These are phyloP conservation scores for Danio rerio DNA, from an alignment of 2,113 vertebrate species.

Conservation along the genomic window DNA sequence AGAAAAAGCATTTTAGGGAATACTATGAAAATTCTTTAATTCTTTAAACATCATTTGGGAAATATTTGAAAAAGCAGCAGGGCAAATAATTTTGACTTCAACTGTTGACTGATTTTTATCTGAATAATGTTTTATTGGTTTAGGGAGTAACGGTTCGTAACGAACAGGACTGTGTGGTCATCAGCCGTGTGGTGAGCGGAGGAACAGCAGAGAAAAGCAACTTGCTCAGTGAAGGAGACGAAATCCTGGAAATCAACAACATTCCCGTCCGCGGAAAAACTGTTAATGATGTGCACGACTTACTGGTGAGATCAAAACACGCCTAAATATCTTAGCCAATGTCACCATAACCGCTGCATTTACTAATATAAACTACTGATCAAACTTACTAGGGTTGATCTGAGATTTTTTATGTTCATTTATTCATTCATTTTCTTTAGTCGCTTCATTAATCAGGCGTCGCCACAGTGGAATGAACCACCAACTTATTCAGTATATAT, in stretches of 20 bases:
- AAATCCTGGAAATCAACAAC: conserved; percentile 94
- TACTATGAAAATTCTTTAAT: too few species aligned
- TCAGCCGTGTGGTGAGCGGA: conserved; percentile 95
- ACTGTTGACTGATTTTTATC: too few species aligned
- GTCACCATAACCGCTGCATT: background rate
- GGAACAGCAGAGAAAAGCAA: conserved; percentile 92
- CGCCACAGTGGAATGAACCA: too few species aligned
- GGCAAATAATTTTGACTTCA: too few species aligned
- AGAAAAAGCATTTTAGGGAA: too few species aligned
- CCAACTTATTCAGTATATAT: too few species aligned
- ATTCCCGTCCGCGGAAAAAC: conserved; percentile 92
- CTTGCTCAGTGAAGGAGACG: conserved; percentile 91
- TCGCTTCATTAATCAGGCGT: too few species aligned
- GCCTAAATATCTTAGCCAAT: background rate
- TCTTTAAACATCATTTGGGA: too few species aligned
- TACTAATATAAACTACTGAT: background rate
- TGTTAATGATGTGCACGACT: conserved; percentile 93
- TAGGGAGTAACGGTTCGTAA: conserved; percentile 95
- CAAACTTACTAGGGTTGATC: too few species aligned
- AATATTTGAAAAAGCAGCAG: too few species aligned
- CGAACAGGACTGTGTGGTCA: conserved; percentile 93
- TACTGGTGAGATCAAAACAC: conserved; percentile 82
- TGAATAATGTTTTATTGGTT: background rate
- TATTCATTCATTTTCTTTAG: too few species aligned
- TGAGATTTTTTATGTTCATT: too few species aligned